A percentile compares a stretch with the other conserved stretches of the same genome.
Evolutionary conservation across 1,140 invertebrate species (phyloP).

Genomic region (Camponotus pennsylvanicus): DNA sequence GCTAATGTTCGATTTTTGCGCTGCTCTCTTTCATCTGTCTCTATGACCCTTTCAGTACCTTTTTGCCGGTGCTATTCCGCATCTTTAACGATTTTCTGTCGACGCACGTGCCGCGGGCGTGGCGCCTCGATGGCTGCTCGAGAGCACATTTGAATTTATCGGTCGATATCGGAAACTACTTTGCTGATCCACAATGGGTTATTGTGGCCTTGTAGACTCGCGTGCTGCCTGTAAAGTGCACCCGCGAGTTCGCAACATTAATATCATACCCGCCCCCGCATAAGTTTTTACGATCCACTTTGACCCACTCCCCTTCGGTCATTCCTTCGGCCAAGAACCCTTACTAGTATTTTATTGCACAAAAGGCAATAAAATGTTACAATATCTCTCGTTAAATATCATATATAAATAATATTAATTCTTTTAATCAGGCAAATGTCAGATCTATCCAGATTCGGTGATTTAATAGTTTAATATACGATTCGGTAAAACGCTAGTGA

Average conservation of each 20-base stretch:
- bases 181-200: conserved; percentile 76
- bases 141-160: conserved; percentile 78
- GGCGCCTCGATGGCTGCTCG: conserved; percentile 66
- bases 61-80: conserved; percentile 61
- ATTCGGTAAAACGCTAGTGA: neutral
- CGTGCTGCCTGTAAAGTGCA: conserved; percentile 24
- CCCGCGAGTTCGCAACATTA: conserved; percentile 27
- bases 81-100: conserved; percentile 81
- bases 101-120: conserved; percentile 74
- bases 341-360: neutral
- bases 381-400: neutral
- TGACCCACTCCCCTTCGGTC: neutral
- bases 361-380: conserved; percentile 27
- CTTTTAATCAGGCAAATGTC: conserved; percentile 28
- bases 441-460: too few relatives aligned
- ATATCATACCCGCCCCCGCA: conserved; percentile 27
- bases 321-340: neutral
- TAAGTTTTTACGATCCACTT: conserved; percentile 35
- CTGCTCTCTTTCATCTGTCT: neutral
- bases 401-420: neutral
- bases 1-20: conserved; percentile 16
- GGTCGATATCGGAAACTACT: conserved; percentile 78
- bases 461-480: conserved; percentile 9
- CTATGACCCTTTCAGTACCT: conserved; percentile 44
- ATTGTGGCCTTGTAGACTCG: conserved; percentile 66